Evolutionary conservation across 2,113 vertebrate genomes (phyloP), one percentile per base, ranked within the genome.

Genomic region (Oncorhynchus masou): DNA sequence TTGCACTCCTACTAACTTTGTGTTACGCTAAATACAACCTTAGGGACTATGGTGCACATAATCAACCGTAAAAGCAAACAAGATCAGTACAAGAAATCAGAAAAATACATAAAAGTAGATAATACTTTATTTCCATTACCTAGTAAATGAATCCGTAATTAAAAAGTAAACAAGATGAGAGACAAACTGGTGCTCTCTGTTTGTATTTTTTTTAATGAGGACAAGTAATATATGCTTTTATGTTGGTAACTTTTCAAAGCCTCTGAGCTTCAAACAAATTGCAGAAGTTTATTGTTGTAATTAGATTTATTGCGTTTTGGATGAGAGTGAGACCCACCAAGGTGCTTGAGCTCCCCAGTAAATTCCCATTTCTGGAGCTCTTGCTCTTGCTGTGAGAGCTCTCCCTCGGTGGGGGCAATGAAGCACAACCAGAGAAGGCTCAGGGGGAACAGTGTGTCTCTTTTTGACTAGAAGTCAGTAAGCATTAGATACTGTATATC

Each of bases 251-350:
- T 22, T 22, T 22, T 62, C 20, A 54, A 62, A n/a, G 59, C 59
- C 59, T n/a, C n/a, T 62, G 59, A 62, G 59, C 59, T 62, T 62
- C 59, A 62, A 62, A 62, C n/a, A 62, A 62, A 62, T 62, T 62
- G n/a, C 59, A 62, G n/a, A 8, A 62, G 59, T 22, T 24, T 62
- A 62, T 62, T 62, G 59, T 24, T 24, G 59, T 62, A 62, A 62
- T 62, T 62, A 22, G n/a, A 62, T 62, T 54, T n/a, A 0, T 62
- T 24, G 59, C n/a, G 2, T 62, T 62, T 62, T 62, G 20, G 59
- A 62, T 62, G 59, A 12, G 39, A 45, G 2, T 45, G 8, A 62
- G 59, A 20, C 54, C 54, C 54, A 62, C 59, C 59, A 62, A 62
- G 59, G 59, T 62, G 59, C n/a, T n/a, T 22, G n/a, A 16, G 12